phyloP scores from a whole-genome alignment of 2,113 vertebrate genomes.

The Poecile atricapillus region DNA sequence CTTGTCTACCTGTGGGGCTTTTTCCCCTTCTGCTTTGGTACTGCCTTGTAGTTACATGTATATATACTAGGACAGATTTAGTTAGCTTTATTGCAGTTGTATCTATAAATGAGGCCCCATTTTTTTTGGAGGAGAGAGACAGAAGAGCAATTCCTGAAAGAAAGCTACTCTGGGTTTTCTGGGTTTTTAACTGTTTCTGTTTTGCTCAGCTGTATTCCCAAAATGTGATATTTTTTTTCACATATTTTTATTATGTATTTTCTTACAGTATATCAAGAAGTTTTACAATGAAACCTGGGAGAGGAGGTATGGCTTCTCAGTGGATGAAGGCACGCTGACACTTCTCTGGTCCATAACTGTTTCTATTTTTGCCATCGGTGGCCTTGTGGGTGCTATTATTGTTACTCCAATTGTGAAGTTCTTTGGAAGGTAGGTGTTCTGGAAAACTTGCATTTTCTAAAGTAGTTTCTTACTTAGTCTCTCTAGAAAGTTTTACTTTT shows the following conservation, averaged over 20 bases:
- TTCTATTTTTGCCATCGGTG: constrained; percentile 92
- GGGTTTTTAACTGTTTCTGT: background rate
- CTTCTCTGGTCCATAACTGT: constrained; percentile 93
- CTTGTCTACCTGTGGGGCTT: background rate
- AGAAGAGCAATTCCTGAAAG: background rate
- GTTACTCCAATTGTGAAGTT: constrained; percentile 80
- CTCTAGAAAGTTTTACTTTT: background rate
- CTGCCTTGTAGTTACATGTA: background rate
- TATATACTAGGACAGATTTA: background rate
- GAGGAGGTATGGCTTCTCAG: constrained; percentile 69
- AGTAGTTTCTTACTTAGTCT: background rate
- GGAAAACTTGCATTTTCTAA: background rate
- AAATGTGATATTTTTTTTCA: background rate
- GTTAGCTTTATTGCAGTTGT: background rate
- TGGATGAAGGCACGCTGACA: constrained; percentile 70
- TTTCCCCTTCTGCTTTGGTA: background rate
- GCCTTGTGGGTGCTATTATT: constrained; percentile 83
- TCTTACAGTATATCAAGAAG: constrained; percentile 83
- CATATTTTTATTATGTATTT: background rate
- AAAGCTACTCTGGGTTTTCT: rapidly evolving
- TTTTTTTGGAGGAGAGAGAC: background rate
- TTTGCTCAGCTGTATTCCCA: background rate
- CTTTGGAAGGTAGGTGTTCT: constrained; percentile 83
- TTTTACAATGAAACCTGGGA: constrained; percentile 91
- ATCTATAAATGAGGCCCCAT: background rate